Evolutionary conservation across 2,113 vertebrate genomes (phyloP), one percentile per base, ranked within the genome.

Genomic region (Ciconia boyciana): DNA sequence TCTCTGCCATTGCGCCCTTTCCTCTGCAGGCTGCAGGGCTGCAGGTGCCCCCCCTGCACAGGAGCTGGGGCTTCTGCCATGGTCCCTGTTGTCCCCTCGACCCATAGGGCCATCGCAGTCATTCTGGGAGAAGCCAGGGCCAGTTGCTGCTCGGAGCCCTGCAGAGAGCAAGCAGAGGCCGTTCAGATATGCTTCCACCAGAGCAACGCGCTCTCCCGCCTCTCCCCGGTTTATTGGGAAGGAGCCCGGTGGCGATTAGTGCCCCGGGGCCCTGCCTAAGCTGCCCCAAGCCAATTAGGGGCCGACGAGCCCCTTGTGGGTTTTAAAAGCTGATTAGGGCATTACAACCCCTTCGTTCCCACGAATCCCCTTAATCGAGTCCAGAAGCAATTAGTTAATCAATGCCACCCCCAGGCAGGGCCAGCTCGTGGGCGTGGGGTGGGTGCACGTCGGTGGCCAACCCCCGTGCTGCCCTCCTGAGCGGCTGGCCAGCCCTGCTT

Each of bases 121-220:
- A 7, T 20, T 32, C 0, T 4, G 43, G 62, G 58, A n/a, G 58
- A 43, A 49, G 12, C 14, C 62, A 16, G 25, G 28, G 29, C 29
- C 52, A 8, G 10, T 32, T 0, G 0, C 11, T 31, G 22, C 81
- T 14, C 4, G 1, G 24, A 61, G 21, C 25, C 69, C 46, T 34
- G 43, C 2, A 0, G 26, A 43, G 13, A 26, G 12, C 24, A 0
- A 34, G 21, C 26, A 17, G 54, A 26, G 25, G 41, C n/a, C 0
- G 0, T 24, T 36, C 6, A 4, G 32, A 8, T 4, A 0, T 0
- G 3, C 13, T 41, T 7, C 29, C 0, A 0, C 16, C 24, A 4
- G 3, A 39, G 32, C 21, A 10, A 13, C 3, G 0, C 0, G 1
- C 43, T 15, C n/a, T 26, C 17, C 0, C 4, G 3, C 20, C 25